Evolutionary conservation across 1,140 invertebrate genomes (phyloP), one percentile per base, ranked within the genome.

Genomic region (Latrodectus geometricus): DNA sequence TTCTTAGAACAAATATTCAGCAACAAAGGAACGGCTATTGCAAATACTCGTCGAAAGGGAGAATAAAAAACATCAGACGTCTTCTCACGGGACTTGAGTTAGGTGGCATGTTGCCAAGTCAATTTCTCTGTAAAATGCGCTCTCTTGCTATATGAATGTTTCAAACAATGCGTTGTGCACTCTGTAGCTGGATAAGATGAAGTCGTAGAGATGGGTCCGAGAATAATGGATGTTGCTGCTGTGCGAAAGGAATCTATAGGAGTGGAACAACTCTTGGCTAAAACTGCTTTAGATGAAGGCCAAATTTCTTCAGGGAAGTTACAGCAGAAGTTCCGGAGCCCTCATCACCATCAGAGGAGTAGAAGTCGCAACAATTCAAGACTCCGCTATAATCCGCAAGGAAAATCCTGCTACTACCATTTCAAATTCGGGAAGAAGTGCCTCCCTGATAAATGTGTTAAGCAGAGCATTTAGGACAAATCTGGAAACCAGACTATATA

Each of bases 161-260:
- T 61, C 54, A 8, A 8, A 61, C 11, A 61, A 61, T 4, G 54
- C 17, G 17, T 61, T 61, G 54, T 3, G 17, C 3, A 54, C 49
- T 15, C 35, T 76, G 17, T 76, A 49, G 74, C 35, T 76, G 20
- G 74, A 76, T 20, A 76, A 56, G n/a, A 54, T 76, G 49, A 65
- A 35, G 65, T 5, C 17, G 7, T 48, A 11, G 56, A 49, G 12
- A 23, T 17, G 20, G 23, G 9, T 61, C 56, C 20, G 12, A 12
- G 35, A 66, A 77, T 20, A 35, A 54, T 20, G 70, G 23, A 73
- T 9, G 8, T 35, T 11, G 9, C 70, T 35, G 21, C 70, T 23
- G 15, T 73, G 9, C 9, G 4, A 8, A 20, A 23, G 21, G 14
- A 9, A 35, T 8, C 8, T 21, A 8, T 21, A 21, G 9, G 17